Conservation (phyloP, 2,888 invertebrate species). For the Drosophila affinis region DNA sequence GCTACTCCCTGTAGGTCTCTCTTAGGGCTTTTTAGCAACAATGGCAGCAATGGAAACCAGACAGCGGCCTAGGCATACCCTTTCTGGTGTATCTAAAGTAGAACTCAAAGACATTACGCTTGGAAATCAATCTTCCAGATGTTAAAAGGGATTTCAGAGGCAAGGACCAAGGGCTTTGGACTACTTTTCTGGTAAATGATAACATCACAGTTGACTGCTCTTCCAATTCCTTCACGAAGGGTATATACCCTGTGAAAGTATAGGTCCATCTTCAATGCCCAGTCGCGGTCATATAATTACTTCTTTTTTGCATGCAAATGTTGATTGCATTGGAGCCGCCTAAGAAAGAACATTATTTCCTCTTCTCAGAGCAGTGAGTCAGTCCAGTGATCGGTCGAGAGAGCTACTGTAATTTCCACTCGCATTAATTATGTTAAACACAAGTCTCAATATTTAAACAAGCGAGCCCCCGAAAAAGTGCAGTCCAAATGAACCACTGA, state of each 20-base stretch:
- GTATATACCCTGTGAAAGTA: not conserved
- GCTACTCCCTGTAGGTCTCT: not conserved
- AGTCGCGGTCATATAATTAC: conserved; percentile 59
- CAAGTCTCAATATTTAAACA: conserved; percentile 75
- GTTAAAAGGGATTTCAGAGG: too few relatives aligned
- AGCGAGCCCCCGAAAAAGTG: conserved; percentile 54
- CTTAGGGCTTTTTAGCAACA: conserved; percentile 40
- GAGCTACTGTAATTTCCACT: conserved; percentile 70
- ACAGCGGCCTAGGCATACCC: conserved; percentile 11
- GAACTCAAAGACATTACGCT: not conserved
- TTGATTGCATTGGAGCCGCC: conserved; percentile 55
- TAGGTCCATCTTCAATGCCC: conserved; percentile 10
- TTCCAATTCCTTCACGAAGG: too few relatives aligned
- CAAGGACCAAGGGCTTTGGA: too few relatives aligned
- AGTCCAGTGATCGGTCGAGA: not conserved
- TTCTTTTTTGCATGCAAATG: conserved; percentile 61
- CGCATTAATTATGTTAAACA: conserved; percentile 77
- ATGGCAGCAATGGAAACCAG: conserved; percentile 1
- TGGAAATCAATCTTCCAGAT: too few relatives aligned
- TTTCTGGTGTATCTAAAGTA: not conserved
- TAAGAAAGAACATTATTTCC: conserved; percentile 36
- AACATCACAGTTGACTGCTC: too few relatives aligned
- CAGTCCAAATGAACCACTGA: conserved; percentile 69
- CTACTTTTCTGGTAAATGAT: too few relatives aligned
- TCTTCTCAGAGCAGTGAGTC: conserved; percentile 19